Evolutionary conservation across 1,140 invertebrate species (phyloP).

Genomic region (Scaptodrosophila lebanonensis): DNA sequence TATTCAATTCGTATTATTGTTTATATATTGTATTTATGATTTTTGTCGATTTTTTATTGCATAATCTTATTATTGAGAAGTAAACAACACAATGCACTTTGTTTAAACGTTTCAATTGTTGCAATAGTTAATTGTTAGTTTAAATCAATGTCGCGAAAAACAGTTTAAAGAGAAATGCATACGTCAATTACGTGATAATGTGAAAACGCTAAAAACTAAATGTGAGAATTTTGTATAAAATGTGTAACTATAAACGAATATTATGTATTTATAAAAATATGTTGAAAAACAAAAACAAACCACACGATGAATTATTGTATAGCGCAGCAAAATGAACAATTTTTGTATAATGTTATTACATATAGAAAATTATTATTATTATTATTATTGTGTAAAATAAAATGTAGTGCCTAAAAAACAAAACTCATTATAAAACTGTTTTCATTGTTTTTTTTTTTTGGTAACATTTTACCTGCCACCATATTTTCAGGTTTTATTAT

Average conservation of each 20-base stretch:
- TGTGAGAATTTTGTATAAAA: conserved; percentile 72
- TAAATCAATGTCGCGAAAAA: conserved; percentile 49
- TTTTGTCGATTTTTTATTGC: conserved; percentile 64
- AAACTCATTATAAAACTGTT: not conserved
- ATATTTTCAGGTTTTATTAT: too few relatives aligned
- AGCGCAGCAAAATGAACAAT: conserved; percentile 64
- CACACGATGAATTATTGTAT: conserved; percentile 32
- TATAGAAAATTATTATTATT: conserved; percentile 41
- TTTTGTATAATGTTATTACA: conserved; percentile 65
- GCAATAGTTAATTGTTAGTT: conserved; percentile 68
- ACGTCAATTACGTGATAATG: conserved; percentile 60
- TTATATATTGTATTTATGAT: conserved; percentile 72
- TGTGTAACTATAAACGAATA: conserved; percentile 57
- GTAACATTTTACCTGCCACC: not conserved
- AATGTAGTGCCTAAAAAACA: conserved; percentile 61
- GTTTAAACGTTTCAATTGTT: conserved; percentile 69
- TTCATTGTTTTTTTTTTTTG: not conserved
- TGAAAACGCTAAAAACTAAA: conserved; percentile 61
- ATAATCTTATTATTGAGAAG: conserved; percentile 45
- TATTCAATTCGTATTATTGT: conserved; percentile 69
- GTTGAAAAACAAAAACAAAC: not conserved
- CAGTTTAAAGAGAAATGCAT: conserved; percentile 14
- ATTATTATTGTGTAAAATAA: conserved; percentile 47
- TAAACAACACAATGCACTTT: conserved; percentile 51
- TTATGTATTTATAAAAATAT: conserved; percentile 23